Percentiles rank a stretch among this genome's conserved stretches.
Evolutionary conservation across 2,888 invertebrate species (phyloP).

Genomic region (Toxonevra muliebris): DNA sequence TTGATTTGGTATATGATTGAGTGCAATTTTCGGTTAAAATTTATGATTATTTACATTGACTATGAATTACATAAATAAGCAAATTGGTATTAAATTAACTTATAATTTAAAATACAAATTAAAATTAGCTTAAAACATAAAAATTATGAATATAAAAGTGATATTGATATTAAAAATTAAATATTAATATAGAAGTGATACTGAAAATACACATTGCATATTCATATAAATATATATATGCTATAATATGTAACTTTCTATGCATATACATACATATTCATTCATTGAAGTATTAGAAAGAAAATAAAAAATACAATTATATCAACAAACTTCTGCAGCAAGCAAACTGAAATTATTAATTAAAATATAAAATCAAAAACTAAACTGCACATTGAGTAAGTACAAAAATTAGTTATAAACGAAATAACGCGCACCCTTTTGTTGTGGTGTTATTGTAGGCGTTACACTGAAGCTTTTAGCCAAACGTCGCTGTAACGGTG

Average conservation of each 20-base stretch:
- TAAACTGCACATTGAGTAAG: conserved; percentile 5
- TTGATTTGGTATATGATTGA: too few species aligned
- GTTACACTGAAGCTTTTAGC: conserved; percentile 93
- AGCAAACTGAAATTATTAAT: conserved; percentile 8
- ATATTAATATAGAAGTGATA: conserved; percentile 26
- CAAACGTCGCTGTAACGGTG: conserved; percentile 86
- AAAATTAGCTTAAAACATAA: background rate
- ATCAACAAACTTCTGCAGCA: conserved; percentile 3
- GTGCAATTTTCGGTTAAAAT: background rate
- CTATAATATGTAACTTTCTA: too few species aligned
- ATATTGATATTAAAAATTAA: background rate
- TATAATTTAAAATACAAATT: background rate
- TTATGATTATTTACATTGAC: background rate
- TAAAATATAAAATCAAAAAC: conserved; percentile 1
- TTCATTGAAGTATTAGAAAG: background rate
- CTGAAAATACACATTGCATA: background rate
- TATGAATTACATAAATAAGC: too few species aligned
- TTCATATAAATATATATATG: background rate
- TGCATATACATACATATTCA: background rate
- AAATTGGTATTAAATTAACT: background rate
- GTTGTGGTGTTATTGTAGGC: conserved; percentile 66
- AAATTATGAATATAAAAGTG: conserved; percentile 27
- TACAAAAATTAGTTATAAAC: conserved; percentile 15
- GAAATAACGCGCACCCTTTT: conserved; percentile 62
- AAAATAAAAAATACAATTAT: background rate